Conservation (phyloP, 2,888 invertebrate species). For the Ochlodes sylvanus region DNA sequence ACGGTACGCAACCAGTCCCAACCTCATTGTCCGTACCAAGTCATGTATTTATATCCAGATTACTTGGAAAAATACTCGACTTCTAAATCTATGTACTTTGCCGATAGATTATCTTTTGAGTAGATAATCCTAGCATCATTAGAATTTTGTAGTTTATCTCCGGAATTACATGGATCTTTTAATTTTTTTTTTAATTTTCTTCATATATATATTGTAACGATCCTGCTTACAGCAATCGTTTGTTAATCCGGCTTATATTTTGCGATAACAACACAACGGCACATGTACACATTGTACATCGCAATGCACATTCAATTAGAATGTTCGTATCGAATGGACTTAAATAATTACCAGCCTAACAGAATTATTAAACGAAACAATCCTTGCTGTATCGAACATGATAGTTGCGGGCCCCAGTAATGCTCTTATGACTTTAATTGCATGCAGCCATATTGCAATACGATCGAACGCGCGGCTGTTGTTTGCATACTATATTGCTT, state of each 20-base stretch:
- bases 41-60: conserved; percentile 33
- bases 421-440: conserved; percentile 41
- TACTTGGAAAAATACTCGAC: conserved; percentile 17
- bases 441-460: conserved; percentile 36
- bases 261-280: conserved; percentile 3
- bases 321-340: conserved; percentile 35
- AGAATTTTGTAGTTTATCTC: background rate
- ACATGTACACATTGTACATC: conserved; percentile 19
- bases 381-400: conserved; percentile 53
- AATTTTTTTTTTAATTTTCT: background rate
- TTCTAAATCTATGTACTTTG: background rate
- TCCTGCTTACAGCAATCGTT: background rate
- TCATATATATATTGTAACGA: background rate
- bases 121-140: background rate
- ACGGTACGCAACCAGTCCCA: conserved; percentile 59
- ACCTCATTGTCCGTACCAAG: conserved; percentile 40
- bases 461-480: conserved; percentile 21
- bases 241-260: conserved; percentile 8
- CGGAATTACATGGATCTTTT: background rate
- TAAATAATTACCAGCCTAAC: conserved; percentile 42
- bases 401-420: conserved; percentile 62
- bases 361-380: conserved; percentile 41
- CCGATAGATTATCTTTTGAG: background rate
- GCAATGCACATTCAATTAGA: conserved; percentile 33
- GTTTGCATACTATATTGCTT: conserved; percentile 26